A percentile compares a stretch with the other conserved stretches of the same genome.
phyloP scores from a whole-genome alignment of 2,797 vertebrate genomes.

The Eremophila alpestris region DNA sequence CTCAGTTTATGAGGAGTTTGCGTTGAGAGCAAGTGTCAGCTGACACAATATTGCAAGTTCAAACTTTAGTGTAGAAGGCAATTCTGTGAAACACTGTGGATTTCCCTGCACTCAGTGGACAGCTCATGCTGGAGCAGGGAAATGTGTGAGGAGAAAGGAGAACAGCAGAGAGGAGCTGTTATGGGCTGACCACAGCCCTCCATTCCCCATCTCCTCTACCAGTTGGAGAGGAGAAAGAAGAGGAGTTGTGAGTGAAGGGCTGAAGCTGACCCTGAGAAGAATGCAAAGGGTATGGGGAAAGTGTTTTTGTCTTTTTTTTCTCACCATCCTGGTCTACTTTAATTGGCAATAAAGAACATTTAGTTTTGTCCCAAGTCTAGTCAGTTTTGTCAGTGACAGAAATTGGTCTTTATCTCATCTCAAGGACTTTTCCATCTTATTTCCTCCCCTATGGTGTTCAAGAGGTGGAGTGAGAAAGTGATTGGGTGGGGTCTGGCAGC shows the following conservation, averaged over 20 bases:
- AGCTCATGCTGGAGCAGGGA: neutral
- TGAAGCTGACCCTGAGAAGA: neutral
- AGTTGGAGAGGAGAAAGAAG: neutral
- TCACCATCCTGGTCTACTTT: neutral
- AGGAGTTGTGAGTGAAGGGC: neutral
- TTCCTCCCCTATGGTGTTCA: accelerated
- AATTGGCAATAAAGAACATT: neutral
- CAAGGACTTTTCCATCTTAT: neutral
- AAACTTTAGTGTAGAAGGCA: neutral
- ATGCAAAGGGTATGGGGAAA: neutral
- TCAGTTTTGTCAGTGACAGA: neutral
- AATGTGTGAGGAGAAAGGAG: neutral
- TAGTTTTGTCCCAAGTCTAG: neutral
- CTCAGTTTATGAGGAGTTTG: neutral
- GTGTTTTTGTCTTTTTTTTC: neutral
- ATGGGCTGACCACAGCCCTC: neutral
- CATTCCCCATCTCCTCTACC: neutral
- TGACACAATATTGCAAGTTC: neutral
- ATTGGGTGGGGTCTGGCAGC: neutral
- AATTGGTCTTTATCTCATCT: neutral
- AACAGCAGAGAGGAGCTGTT: neutral
- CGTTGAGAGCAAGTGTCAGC: accelerated
- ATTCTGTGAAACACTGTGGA: neutral
- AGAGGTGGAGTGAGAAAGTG: neutral
- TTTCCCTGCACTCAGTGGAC: neutral